phyloP scores from a whole-genome alignment of 2,888 invertebrate species.

The Neoaliturus tenellus region DNA sequence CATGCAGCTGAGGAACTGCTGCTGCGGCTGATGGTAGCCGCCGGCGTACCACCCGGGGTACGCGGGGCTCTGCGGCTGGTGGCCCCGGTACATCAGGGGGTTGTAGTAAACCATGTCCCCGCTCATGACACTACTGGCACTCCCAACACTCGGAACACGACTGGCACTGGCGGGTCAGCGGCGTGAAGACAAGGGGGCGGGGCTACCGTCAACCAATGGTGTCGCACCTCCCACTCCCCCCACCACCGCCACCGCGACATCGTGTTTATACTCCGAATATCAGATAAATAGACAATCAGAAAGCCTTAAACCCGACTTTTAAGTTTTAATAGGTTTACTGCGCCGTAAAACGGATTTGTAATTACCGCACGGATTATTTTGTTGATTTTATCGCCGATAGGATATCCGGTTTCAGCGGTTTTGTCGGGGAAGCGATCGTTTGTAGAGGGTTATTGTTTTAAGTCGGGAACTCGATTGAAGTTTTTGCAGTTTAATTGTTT shows the following conservation, averaged over 20 bases:
- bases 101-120: slow-evolving; percentile 53
- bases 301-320: slow-evolving; percentile 50
- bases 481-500: no score
- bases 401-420: slow-evolving; percentile 11
- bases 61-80: slow-evolving; percentile 28
- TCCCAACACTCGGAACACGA: neutral
- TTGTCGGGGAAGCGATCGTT: neutral
- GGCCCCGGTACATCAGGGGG: slow-evolving; percentile 54
- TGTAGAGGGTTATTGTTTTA: neutral
- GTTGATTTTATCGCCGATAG: slow-evolving; percentile 44
- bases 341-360: slow-evolving; percentile 49
- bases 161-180: neutral
- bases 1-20: slow-evolving; percentile 65
- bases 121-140: slow-evolving; percentile 31
- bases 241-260: neutral
- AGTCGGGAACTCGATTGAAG: no score
- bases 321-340: slow-evolving; percentile 48
- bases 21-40: slow-evolving; percentile 72
- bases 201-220: neutral
- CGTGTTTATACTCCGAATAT: slow-evolving; percentile 43
- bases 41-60: slow-evolving; percentile 51
- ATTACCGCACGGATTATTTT: slow-evolving; percentile 43
- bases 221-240: neutral
- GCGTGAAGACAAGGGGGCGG: neutral
- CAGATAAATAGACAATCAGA: slow-evolving; percentile 50